Base-by-base conservation (phyloP, 2,888 invertebrate species). In the Epinotia ramella region DNA sequence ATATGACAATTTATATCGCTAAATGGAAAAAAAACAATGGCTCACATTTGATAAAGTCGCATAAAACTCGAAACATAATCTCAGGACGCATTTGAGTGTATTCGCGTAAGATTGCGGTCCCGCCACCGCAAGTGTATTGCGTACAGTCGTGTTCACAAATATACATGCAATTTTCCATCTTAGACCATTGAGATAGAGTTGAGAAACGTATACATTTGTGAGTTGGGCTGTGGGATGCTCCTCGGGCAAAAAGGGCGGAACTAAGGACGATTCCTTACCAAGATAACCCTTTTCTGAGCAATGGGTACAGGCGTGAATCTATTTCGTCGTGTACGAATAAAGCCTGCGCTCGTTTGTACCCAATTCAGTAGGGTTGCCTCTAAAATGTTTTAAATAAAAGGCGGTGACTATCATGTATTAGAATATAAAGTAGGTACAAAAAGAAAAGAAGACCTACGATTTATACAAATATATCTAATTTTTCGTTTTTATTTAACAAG, bases 301-400 rank as follows among this genome's bases (percentile, higher is more conserved):
- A 24, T 24, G 28, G 40, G 40, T 40, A 40, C 24, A 24, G 13
- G n/a, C 62, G 44, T 20, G 44, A 44, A 20, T 64, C 28, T 66
- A 88, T 88, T 87, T 84, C 84, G 87, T 88, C 88, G 85, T 86
- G 86, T 84, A 84, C 84, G 84, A 85, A 87, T 86, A 87, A 86
- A 83, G 80, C 83, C 81, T 77, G 64, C 80, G 75, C 80, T 18
- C 79, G 80, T 80, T 80, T 80, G 18, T 46, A 57, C 70, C 53
- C 62, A 60, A 40, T 60, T n/a, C 68, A 20, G 57, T 20, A 66
- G 40, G 57, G 57, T 56, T 59, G 57, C 16, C 57, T 57, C 20
- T 20, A 46, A 64, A 13, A 64, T 20, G 2, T 20, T 11, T 12
- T 12, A 12, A 20, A 12, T 0, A 13, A 49, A 16, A 44, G 11